Evolutionary conservation across 1,140 invertebrate species (phyloP).

Genomic region (Ips nitidus): DNA sequence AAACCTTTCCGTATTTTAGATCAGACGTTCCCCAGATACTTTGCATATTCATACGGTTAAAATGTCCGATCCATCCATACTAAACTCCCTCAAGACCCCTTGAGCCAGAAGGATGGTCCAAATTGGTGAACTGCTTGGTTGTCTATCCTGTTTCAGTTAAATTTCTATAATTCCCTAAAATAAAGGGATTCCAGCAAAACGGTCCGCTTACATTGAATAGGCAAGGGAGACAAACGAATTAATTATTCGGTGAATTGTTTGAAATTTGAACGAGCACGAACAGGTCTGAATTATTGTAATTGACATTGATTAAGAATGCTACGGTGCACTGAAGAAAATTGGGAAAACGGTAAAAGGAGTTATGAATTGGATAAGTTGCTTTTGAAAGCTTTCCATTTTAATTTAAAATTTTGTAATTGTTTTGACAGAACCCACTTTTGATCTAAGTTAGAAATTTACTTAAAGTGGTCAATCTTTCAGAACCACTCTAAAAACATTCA

Average conservation of each 20-base stretch:
- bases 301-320: too few relatives aligned
- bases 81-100: not conserved
- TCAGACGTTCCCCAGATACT: not conserved
- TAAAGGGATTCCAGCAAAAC: conserved; percentile 9
- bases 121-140: conserved; percentile 7
- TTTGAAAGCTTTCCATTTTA: too few relatives aligned
- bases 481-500: not conserved
- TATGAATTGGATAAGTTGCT: too few relatives aligned
- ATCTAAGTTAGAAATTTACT: too few relatives aligned
- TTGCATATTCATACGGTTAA: too few relatives aligned
- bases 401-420: too few relatives aligned
- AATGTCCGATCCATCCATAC: too few relatives aligned
- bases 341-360: too few relatives aligned
- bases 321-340: too few relatives aligned
- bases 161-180: conserved; percentile 17
- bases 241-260: conserved; percentile 12
- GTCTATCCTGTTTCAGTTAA: not conserved
- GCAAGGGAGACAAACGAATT: conserved; percentile 18
- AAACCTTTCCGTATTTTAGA: not conserved
- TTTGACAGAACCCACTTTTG: too few relatives aligned
- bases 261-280: not conserved
- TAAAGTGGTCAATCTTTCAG: too few relatives aligned
- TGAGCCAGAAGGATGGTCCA: conserved; percentile 2
- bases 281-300: too few relatives aligned
- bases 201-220: not conserved